Evolutionary conservation across 2,888 invertebrate species (phyloP).

Genomic region (Allygus modestus): DNA sequence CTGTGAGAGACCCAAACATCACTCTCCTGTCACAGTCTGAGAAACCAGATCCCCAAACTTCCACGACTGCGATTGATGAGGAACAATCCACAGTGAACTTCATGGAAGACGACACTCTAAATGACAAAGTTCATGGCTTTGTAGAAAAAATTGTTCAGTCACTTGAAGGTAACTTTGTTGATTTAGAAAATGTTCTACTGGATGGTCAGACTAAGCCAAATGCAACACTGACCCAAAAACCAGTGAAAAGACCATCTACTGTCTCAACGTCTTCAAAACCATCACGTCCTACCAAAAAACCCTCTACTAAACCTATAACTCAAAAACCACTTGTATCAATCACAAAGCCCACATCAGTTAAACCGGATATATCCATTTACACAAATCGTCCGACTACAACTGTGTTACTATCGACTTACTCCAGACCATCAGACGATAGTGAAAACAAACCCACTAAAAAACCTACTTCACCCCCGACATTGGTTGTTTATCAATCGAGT

Average conservation of each 20-base stretch:
- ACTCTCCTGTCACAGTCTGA: conserved; percentile 81
- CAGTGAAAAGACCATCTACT: conserved; percentile 73
- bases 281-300: conserved; percentile 73
- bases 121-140: conserved; percentile 88
- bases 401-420: conserved; percentile 59
- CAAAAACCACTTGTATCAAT: conserved; percentile 64
- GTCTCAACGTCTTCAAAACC: conserved; percentile 70
- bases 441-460: conserved; percentile 69
- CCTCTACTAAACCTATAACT: conserved; percentile 69
- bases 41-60: conserved; percentile 69
- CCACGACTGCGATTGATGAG: conserved; percentile 72
- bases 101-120: conserved; percentile 87
- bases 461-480: conserved; percentile 65
- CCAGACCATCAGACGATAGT: conserved; percentile 57
- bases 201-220: conserved; percentile 73
- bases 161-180: conserved; percentile 89
- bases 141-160: conserved; percentile 91
- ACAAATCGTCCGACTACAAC: conserved; percentile 61
- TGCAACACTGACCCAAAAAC: conserved; percentile 70
- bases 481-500: conserved; percentile 61
- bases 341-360: conserved; percentile 65
- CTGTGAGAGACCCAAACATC: conserved; percentile 89
- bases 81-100: conserved; percentile 87
- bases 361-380: conserved; percentile 20
- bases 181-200: conserved; percentile 86